Conservation (phyloP, 2,113 vertebrate species). For the Brachypodius melanocephalos region DNA sequence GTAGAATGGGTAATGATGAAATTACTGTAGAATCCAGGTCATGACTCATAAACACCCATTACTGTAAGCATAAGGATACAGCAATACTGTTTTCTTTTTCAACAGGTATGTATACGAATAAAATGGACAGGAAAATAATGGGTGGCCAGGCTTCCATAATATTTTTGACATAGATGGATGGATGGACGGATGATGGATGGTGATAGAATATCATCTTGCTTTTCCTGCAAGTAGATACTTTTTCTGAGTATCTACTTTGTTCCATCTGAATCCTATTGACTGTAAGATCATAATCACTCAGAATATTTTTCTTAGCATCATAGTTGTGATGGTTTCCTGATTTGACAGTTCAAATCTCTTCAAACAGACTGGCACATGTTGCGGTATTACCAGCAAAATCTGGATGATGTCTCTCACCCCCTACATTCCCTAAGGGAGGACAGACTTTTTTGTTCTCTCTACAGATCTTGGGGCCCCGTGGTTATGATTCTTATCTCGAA, state of each 20-base stretch:
- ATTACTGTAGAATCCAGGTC: not conserved
- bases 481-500: not conserved
- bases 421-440: not conserved
- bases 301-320: not conserved
- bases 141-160: not conserved
- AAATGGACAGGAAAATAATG: not conserved
- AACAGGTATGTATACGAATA: not conserved
- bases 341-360: not conserved
- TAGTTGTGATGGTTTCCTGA: not conserved
- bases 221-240: not conserved
- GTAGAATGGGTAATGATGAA: not conserved
- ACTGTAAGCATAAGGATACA: not conserved
- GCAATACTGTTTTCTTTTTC: not conserved
- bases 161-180: not conserved
- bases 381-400: not conserved
- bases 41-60: conserved; percentile 25
- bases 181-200: not conserved
- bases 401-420: accelerated
- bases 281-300: not conserved
- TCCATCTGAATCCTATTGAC: not conserved
- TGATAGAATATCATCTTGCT: not conserved
- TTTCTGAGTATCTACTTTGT: not conserved
- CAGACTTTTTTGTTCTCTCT: not conserved
- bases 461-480: not conserved
- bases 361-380: not conserved